Conservation (phyloP, 2,113 vertebrate species). For the Anoura caudifer region DNA sequence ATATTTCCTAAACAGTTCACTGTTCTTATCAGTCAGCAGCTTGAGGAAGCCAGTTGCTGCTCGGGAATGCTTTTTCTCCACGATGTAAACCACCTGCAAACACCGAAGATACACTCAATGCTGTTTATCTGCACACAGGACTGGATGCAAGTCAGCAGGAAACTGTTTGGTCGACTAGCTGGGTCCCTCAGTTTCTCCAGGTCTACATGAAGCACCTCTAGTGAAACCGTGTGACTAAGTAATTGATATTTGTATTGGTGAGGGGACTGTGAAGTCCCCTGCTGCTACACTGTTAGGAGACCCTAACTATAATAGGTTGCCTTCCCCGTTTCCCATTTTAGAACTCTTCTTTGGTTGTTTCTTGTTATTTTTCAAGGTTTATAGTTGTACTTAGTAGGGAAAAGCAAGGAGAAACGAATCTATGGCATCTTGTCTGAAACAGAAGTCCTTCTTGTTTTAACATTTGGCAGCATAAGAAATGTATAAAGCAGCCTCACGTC, state of each 20-base stretch:
- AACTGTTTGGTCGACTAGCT: background rate
- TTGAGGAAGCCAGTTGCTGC: constrained; percentile 94
- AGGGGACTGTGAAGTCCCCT: background rate
- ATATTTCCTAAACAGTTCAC: constrained; percentile 83
- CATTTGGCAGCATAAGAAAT: background rate
- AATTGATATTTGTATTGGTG: background rate
- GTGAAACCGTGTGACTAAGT: background rate
- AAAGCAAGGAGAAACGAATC: background rate
- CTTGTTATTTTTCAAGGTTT: background rate
- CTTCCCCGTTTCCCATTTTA: background rate
- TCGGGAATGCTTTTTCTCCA: constrained; percentile 95
- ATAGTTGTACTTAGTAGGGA: background rate
- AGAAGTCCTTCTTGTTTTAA: background rate
- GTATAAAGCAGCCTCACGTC: background rate
- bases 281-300: background rate
- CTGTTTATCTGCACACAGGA: background rate
- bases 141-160: background rate
- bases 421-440: background rate
- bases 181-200: background rate
- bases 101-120: constrained; percentile 46
- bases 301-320: background rate
- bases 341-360: background rate
- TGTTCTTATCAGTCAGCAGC: constrained; percentile 90
- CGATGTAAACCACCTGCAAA: constrained; percentile 93
- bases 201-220: background rate